Evolutionary conservation across 2,797 vertebrate species (phyloP), one percentile per base, ranked within the genome.

Genomic region (Myripristis murdjan): DNA sequence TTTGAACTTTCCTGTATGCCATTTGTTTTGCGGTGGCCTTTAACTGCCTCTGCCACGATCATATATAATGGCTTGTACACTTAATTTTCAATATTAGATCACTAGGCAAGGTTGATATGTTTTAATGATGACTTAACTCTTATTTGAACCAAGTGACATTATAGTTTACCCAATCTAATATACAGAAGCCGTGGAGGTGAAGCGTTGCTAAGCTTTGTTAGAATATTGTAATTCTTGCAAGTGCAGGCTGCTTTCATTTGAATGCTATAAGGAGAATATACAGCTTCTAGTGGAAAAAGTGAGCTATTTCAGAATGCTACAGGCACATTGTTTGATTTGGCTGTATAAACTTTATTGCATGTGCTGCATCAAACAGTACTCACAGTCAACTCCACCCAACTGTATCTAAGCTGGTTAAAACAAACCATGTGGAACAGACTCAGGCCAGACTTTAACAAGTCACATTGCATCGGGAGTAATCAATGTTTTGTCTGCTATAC

Each of bases 61-160:
- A 35, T 35, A 33, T 35, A 33, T 11, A 35, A 10, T 35, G 33
- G 10, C 8, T 35, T 35, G 9, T 35, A 35, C 8, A 8, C 33
- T 35, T 35, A 35, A 35, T 35, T 35, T 10, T 10, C 8, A 11
- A 35, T 8, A 33, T 35, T 8, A 35, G 31, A 5, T 54, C 49
- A 78, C 75, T 85, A 65, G 60, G 26, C 76, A 70, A 69, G 66
- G 73, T 81, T 28, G 72, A 33, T 37, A 44, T 66, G 43, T 2
- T 71, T 26, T 58, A 15, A 39, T 11, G 12, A 16, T 10, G 20
- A 1, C 39, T 82, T 31, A 33, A 6, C 5, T 6, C 8, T 33
- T 6, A 33, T 33, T 33, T 33, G 33, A 33, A 8, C 31, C 31
- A 20, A 33, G 31, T 33, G 8, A 33, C 24, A 43, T 33, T 15